Evolutionary conservation across 2,797 vertebrate species (phyloP).

Genomic region (Diglossa cyanea): DNA sequence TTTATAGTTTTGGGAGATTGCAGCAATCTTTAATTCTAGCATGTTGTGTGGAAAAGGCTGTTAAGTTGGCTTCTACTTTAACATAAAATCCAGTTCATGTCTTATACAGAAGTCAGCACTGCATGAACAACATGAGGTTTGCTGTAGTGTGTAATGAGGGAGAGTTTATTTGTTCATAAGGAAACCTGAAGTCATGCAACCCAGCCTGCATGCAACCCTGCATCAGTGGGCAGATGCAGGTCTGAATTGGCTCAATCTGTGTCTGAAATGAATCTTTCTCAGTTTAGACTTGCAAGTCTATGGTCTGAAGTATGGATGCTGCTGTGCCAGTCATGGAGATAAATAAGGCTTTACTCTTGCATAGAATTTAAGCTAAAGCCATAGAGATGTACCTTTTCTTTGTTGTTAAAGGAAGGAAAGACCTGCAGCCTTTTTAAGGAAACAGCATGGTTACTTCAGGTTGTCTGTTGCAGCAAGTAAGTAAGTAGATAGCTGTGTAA

Average conservation of each 20-base stretch:
- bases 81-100: background rate
- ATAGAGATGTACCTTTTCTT: background rate
- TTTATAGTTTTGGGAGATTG: background rate
- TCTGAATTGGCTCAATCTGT: background rate
- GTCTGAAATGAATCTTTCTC: background rate
- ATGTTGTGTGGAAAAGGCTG: background rate
- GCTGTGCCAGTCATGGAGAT: background rate
- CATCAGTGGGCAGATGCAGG: accelerated
- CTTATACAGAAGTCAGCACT: background rate
- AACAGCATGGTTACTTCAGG: background rate
- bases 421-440: background rate
- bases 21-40: background rate
- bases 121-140: background rate
- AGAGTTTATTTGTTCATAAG: background rate
- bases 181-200: background rate
- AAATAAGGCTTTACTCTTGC: background rate
- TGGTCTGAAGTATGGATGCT: background rate
- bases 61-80: background rate
- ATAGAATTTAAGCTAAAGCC: background rate
- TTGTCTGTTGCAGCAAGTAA: background rate
- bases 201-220: background rate
- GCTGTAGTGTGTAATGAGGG: background rate
- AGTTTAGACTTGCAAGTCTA: background rate
- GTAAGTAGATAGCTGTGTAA: background rate
- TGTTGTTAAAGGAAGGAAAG: background rate